Evolutionary conservation across 1,140 invertebrate genomes (phyloP).

Genomic region (Himalopsyche phryganea): DNA sequence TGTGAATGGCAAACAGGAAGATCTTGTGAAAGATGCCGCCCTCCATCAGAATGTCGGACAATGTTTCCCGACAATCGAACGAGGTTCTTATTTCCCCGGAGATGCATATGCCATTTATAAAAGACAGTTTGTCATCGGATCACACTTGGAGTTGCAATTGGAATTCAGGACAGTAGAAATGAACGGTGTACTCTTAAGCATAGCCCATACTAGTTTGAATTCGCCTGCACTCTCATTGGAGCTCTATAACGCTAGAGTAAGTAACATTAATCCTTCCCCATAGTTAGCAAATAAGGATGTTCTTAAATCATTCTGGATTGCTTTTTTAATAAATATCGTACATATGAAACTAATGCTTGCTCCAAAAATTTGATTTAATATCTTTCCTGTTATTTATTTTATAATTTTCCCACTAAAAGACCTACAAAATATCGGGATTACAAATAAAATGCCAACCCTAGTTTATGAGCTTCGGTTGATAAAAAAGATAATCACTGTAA

Average conservation of each 20-base stretch:
- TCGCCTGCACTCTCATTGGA: slow-evolving; percentile 73
- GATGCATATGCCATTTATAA: slow-evolving; percentile 77
- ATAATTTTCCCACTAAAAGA: too few species aligned
- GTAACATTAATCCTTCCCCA: too few species aligned
- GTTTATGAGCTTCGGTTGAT: too few species aligned
- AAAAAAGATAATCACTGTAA: too few species aligned
- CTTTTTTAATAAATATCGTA: too few species aligned
- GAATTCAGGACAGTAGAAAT: slow-evolving; percentile 82
- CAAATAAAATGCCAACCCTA: too few species aligned
- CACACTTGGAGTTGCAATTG: slow-evolving; percentile 67
- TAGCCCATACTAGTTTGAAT: slow-evolving; percentile 58
- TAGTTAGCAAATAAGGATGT: too few species aligned
- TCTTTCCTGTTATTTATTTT: too few species aligned
- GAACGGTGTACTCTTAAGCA: slow-evolving; percentile 74
- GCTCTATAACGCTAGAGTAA: slow-evolving; percentile 70
- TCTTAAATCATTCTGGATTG: too few species aligned
- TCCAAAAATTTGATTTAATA: too few species aligned
- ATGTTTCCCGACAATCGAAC: slow-evolving; percentile 82
- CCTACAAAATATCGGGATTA: too few species aligned
- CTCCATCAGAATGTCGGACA: slow-evolving; percentile 72
- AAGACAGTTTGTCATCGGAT: slow-evolving; percentile 54
- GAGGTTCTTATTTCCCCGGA: slow-evolving; percentile 81
- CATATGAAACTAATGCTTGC: too few species aligned
- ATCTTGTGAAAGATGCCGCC: slow-evolving; percentile 68
- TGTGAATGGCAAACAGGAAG: slow-evolving; percentile 71